phyloP scores from a whole-genome alignment of 2,888 invertebrate genomes.

The Heliconius charithonia region DNA sequence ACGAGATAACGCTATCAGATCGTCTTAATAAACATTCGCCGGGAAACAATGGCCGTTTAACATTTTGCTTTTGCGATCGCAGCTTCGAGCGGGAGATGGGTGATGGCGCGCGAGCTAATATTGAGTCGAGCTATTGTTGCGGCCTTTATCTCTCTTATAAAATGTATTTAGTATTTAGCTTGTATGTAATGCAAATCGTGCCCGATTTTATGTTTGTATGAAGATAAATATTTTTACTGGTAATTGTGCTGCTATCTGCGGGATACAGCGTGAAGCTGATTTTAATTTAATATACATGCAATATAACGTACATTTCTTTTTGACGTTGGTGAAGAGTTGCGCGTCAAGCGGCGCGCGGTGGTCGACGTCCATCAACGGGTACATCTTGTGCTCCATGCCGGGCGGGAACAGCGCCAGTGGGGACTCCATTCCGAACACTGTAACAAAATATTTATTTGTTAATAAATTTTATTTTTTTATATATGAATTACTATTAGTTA shows the following conservation, averaged over 20 bases:
- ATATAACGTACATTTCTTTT: constrained; percentile 88
- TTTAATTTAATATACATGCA: neutral
- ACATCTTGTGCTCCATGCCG: constrained; percentile 89
- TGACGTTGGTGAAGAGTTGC: constrained; percentile 87
- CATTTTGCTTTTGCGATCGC: constrained; percentile 65
- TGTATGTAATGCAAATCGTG: constrained; percentile 28
- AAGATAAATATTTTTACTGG: constrained; percentile 19
- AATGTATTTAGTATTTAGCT: constrained; percentile 26
- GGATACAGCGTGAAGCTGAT: no score
- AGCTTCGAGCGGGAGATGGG: constrained; percentile 56
- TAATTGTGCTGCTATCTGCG: neutral
- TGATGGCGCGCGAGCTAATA: constrained; percentile 63
- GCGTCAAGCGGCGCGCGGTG: constrained; percentile 86
- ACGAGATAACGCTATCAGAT: constrained; percentile 78
- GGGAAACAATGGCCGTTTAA: constrained; percentile 77
- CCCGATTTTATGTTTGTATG: constrained; percentile 21
- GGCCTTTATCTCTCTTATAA: constrained; percentile 31
- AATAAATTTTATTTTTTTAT: neutral
- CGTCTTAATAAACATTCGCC: constrained; percentile 81
- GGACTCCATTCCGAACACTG: constrained; percentile 90
- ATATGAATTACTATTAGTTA: no score
- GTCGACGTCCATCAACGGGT: constrained; percentile 90
- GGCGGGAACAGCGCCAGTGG: constrained; percentile 90
- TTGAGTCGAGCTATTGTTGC: constrained; percentile 63
- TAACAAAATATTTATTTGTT: constrained; percentile 50